A percentile compares a stretch with the other conserved stretches of the same genome.
Evolutionary conservation across 2,888 invertebrate species (phyloP).

Genomic region (Aspidiotus destructor): DNA sequence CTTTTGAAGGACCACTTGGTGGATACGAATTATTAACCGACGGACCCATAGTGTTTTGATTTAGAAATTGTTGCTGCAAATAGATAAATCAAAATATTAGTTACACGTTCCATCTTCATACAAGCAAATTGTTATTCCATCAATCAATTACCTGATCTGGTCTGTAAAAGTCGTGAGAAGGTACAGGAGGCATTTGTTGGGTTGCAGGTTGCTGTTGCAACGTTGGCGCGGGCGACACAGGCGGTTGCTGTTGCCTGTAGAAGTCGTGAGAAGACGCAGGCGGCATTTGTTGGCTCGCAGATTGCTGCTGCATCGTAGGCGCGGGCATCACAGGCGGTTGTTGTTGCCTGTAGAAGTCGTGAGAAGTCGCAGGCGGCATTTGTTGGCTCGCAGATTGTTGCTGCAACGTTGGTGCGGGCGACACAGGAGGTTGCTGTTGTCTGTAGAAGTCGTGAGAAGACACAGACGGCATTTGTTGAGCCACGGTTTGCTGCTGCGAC

Average conservation of each 20-base stretch:
- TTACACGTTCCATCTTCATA: too few relatives aligned
- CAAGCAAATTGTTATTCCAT: not conserved
- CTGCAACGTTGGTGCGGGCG: conserved; percentile 39
- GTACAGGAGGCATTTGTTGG: conserved; percentile 41
- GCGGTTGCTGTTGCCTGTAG: conserved; percentile 42
- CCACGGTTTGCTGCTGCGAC: conserved; percentile 38
- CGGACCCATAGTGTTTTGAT: conserved; percentile 29
- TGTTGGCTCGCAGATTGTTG: conserved; percentile 38
- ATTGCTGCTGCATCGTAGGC: conserved; percentile 43
- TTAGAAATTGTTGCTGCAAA: conserved; percentile 6
- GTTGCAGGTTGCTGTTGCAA: conserved; percentile 44
- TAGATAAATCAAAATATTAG: not conserved
- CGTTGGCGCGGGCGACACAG: conserved; percentile 41
- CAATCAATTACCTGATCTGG: conserved; percentile 45
- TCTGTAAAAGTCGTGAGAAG: conserved; percentile 46
- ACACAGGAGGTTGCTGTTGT: conserved; percentile 35
- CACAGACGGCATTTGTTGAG: not conserved
- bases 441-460: conserved; percentile 32
- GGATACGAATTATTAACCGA: conserved; percentile 34
- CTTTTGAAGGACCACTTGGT: conserved; percentile 47
- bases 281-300: not conserved
- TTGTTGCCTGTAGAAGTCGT: conserved; percentile 37
- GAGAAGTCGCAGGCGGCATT: too few relatives aligned
- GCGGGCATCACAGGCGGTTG: conserved; percentile 35
- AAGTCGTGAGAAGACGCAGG: conserved; percentile 45